Conservation (phyloP, 2,888 invertebrate genomes). For the Ethmia dodecea region DNA sequence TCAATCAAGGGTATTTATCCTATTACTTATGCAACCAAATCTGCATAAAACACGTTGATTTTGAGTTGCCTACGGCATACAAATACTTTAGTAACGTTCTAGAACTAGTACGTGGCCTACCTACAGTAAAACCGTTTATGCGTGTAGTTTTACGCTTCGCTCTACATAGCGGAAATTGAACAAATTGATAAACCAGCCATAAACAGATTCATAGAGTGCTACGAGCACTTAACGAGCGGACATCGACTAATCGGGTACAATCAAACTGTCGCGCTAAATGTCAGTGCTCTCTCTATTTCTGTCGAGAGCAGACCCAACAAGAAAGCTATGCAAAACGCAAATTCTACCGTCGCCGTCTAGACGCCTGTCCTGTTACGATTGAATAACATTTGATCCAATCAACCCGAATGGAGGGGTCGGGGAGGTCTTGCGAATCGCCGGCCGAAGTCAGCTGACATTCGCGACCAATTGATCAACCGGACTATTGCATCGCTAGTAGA, state of each 20-base stretch:
- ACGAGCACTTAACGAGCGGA: conserved; percentile 43
- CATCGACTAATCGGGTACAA: conserved; percentile 55
- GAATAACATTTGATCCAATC: conserved; percentile 75
- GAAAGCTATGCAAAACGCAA: conserved; percentile 70
- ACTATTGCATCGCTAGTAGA: conserved; percentile 27
- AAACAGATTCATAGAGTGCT: conserved; percentile 14
- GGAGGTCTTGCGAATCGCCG: conserved; percentile 53
- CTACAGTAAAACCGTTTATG: too few relatives aligned
- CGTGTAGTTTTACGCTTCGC: too few relatives aligned
- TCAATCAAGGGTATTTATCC: too few relatives aligned
- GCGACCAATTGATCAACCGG: conserved; percentile 44
- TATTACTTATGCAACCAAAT: too few relatives aligned
- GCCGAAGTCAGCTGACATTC: conserved; percentile 28
- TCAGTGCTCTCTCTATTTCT: conserved; percentile 71
- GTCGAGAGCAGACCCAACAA: conserved; percentile 61
- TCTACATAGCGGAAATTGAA: neutral
- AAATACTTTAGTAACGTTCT: too few relatives aligned
- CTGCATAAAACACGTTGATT: too few relatives aligned
- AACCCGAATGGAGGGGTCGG: conserved; percentile 62
- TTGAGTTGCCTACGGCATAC: too few relatives aligned
- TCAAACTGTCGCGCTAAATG: conserved; percentile 56
- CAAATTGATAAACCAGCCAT: conserved; percentile 2
- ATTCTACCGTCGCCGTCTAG: conserved; percentile 71
- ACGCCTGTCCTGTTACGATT: conserved; percentile 64
- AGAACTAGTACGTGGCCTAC: too few relatives aligned